A percentile compares a stretch with the other conserved stretches of the same genome.
Evolutionary conservation across 2,113 vertebrate genomes (phyloP).

Genomic region (Colinus virginianus): DNA sequence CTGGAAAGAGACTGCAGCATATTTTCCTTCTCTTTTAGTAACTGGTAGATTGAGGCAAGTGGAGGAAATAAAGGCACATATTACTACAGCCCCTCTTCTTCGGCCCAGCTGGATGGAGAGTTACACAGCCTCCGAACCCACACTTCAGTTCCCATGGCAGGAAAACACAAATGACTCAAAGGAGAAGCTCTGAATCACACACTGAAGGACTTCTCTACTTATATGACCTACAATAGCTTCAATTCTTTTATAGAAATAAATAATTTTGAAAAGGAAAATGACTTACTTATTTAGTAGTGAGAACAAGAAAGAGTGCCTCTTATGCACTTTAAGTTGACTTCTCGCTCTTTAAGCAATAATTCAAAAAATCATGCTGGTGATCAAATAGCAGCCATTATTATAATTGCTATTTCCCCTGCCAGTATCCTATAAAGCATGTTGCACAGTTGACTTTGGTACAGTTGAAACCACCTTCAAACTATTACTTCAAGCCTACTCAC

Average conservation of each 20-base stretch:
- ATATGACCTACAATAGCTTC: neutral
- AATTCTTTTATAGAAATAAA: neutral
- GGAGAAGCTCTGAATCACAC: neutral
- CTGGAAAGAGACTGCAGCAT: conserved; percentile 24
- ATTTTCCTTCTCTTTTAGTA: neutral
- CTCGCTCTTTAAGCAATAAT: neutral
- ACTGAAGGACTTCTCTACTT: neutral
- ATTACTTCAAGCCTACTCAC: neutral
- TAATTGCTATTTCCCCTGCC: neutral
- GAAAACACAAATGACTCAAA: neutral
- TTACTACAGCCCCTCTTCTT: conserved; percentile 14
- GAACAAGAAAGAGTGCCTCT: neutral
- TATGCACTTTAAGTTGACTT: neutral
- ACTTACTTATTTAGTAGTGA: conserved; percentile 3
- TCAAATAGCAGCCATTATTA: neutral
- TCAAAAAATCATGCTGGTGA: neutral
- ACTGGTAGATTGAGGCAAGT: neutral
- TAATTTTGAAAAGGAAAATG: neutral
- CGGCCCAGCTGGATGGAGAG: conserved; percentile 20
- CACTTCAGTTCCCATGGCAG: neutral
- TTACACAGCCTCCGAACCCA: neutral
- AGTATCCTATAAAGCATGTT: neutral
- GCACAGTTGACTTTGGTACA: neutral
- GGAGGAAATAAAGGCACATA: neutral
- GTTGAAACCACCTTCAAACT: neutral